Conservation (phyloP, 2,113 vertebrate species). For the Cottus gobio region DNA sequence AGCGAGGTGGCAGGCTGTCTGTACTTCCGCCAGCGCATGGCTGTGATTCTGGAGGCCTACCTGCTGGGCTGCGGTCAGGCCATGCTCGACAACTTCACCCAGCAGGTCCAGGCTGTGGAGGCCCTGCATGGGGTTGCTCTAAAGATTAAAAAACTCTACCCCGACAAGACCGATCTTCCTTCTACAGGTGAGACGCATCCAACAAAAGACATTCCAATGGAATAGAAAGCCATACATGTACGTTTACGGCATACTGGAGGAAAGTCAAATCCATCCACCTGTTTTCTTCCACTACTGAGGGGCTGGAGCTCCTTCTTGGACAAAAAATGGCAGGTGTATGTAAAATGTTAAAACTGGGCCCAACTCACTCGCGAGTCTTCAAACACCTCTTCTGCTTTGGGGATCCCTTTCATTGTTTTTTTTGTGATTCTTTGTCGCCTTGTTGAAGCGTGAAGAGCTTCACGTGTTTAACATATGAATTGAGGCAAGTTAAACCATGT, state of each 20-base stretch:
- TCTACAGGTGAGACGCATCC: conserved; percentile 67
- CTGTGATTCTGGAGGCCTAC: conserved; percentile 84
- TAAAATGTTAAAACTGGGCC: not conserved
- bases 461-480: too few species aligned
- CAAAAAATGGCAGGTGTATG: too few species aligned
- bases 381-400: not conserved
- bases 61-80: conserved; percentile 83
- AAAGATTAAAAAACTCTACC: conserved; percentile 75
- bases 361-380: not conserved
- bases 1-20: conserved; percentile 82
- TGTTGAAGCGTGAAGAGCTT: too few species aligned
- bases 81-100: conserved; percentile 75
- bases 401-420: not conserved
- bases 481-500: not conserved
- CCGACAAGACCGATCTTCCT: conserved; percentile 78
- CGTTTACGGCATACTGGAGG: not conserved
- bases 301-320: too few species aligned
- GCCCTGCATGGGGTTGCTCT: conserved; percentile 73
- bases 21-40: conserved; percentile 83
- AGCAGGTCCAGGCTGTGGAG: conserved; percentile 80
- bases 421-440: too few species aligned
- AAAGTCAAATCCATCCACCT: not conserved
- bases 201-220: not conserved
- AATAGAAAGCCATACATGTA: not conserved
- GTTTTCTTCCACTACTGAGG: too few species aligned